Percentiles rank a stretch among this genome's conserved stretches.
Conservation (phyloP, 2,888 invertebrate species). For the Aspidiotus rigidus region DNA sequence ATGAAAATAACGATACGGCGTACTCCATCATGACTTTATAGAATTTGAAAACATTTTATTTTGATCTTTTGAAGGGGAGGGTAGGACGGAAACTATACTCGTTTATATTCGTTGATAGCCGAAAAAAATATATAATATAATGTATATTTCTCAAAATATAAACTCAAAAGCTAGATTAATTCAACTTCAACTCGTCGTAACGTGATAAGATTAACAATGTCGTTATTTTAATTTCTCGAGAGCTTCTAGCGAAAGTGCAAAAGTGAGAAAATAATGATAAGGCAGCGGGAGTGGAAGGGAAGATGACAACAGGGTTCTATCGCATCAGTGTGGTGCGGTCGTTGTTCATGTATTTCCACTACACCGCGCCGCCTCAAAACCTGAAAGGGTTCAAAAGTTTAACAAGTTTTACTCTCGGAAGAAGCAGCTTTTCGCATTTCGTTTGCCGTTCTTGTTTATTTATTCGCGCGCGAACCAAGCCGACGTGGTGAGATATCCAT, state of each 20-base stretch:
- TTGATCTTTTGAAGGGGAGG: too few species aligned
- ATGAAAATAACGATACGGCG: too few species aligned
- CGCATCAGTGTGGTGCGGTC: too few species aligned
- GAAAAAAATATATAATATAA: too few species aligned
- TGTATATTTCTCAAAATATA: neutral
- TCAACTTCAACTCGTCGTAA: conserved; percentile 20
- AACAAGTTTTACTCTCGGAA: conserved; percentile 27
- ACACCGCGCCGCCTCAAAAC: neutral
- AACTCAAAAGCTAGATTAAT: conserved; percentile 28
- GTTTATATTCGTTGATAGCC: neutral
- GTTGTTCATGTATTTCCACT: neutral
- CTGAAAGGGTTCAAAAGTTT: conserved; percentile 29
- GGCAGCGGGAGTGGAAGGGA: neutral
- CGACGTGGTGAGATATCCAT: conserved; percentile 31
- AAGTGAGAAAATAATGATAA: conserved; percentile 1
- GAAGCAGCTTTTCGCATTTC: conserved; percentile 19
- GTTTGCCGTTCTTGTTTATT: conserved; percentile 20
- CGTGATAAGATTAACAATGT: conserved; percentile 33
- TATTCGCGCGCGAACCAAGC: conserved; percentile 15
- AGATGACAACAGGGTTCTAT: neutral
- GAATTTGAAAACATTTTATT: too few species aligned
- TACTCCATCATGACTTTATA: too few species aligned
- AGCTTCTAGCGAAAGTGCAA: conserved; percentile 11
- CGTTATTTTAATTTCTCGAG: conserved; percentile 30
- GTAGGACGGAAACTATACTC: too few species aligned